Percentiles rank a stretch among this genome's conserved stretches.
These are phyloP conservation scores for Sclerodermus sp. DNA, from an alignment of 2,888 invertebrate species.

Conservation along the genomic window DNA sequence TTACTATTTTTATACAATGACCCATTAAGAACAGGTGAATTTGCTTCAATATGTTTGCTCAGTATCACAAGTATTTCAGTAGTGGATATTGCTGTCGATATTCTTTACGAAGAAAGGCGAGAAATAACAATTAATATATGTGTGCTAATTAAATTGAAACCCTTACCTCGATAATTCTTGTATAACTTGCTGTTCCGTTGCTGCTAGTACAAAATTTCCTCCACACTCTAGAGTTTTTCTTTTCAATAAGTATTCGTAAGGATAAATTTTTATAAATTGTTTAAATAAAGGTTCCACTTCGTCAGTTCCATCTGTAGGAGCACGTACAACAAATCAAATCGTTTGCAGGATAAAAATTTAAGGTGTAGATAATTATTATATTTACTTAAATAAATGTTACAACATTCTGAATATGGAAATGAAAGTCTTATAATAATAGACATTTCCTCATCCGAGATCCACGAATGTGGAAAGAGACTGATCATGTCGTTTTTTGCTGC, in stretches of 20 bases:
- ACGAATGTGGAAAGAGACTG: conserved; percentile 13
- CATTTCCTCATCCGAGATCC: conserved; percentile 33
- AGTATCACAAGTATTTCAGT: conserved; percentile 40
- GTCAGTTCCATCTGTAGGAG: conserved; percentile 21
- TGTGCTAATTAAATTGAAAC: neutral
- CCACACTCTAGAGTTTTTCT: conserved; percentile 25
- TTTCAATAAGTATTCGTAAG: conserved; percentile 32
- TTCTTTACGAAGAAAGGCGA: neutral
- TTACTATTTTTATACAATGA: conserved; percentile 35
- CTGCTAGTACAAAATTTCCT: conserved; percentile 35
- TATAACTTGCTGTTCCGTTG: conserved; percentile 14
- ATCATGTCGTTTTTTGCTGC: conserved; percentile 9
- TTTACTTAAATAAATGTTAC: conserved; percentile 37
- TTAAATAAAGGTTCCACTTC: conserved; percentile 27
- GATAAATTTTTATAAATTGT: conserved; percentile 37
- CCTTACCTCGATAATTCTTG: conserved; percentile 11
- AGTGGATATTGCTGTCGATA: conserved; percentile 31
- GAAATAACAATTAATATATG: neutral
- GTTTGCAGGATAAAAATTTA: too few species aligned
- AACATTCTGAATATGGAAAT: conserved; percentile 30
- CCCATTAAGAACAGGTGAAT: conserved; percentile 31
- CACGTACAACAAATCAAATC: too few species aligned
- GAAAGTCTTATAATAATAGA: conserved; percentile 28
- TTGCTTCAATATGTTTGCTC: conserved; percentile 17
- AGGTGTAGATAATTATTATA: conserved; percentile 7